A percentile compares a stretch with the other conserved stretches of the same genome.
These are phyloP conservation scores for Stegodyphus dumicola DNA, from an alignment of 1,140 invertebrate species.

Conservation along the genomic window DNA sequence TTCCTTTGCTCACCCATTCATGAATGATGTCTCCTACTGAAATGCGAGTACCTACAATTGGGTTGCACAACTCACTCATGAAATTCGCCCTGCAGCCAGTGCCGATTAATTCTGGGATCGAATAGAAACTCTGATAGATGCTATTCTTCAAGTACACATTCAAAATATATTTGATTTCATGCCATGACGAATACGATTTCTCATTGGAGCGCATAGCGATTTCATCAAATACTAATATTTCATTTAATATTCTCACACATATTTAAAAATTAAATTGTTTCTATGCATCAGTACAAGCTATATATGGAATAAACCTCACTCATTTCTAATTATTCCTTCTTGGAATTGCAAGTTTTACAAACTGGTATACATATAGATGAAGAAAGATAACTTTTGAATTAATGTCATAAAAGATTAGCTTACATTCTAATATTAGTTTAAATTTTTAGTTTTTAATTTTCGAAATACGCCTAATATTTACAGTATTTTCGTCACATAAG, in stretches of 20 bases:
- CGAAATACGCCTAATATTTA: too few species aligned
- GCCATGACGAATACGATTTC: not conserved
- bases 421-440: too few species aligned
- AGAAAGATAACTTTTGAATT: too few species aligned
- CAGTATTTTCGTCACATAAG: too few species aligned
- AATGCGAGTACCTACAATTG: not conserved
- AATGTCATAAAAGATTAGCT: too few species aligned
- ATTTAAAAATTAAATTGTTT: constrained; percentile 5
- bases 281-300: not conserved
- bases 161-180: constrained; percentile 8
- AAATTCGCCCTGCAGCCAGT: not conserved
- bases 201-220: not conserved
- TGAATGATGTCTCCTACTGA: not conserved
- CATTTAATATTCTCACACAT: not conserved
- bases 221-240: not conserved
- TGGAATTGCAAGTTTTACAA: too few species aligned
- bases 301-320: not conserved
- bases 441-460: too few species aligned
- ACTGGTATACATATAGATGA: too few species aligned
- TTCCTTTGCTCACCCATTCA: not conserved
- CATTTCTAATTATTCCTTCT: not conserved
- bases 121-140: constrained; percentile 1
- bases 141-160: constrained; percentile 2
- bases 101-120: not conserved
- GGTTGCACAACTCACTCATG: not conserved